These are phyloP conservation scores for Triplophysa siluroides DNA, from an alignment of 2,113 vertebrate genomes.

Conservation along the genomic window DNA sequence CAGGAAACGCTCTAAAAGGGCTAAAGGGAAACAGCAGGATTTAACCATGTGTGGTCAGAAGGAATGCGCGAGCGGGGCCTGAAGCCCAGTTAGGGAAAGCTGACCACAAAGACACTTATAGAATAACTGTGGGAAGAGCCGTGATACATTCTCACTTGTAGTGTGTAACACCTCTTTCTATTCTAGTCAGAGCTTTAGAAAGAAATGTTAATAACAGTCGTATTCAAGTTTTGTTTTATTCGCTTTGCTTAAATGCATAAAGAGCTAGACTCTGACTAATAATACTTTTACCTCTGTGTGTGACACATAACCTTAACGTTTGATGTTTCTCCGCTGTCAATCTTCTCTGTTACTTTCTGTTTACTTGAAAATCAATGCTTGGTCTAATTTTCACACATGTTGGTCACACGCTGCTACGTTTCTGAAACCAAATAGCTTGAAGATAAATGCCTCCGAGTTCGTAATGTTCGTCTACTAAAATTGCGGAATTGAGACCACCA, in stretches of 20 bases:
- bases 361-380: background rate
- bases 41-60: conserved; percentile 14
- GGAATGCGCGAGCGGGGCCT: conserved; percentile 12
- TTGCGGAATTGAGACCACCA: conserved; percentile 1
- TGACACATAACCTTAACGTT: too few relatives aligned
- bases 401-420: background rate
- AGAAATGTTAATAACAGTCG: background rate
- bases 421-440: background rate
- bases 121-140: conserved; percentile 7
- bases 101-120: conserved; percentile 13
- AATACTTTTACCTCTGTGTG: too few relatives aligned
- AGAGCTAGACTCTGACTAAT: too few relatives aligned
- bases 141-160: background rate
- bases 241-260: too few relatives aligned
- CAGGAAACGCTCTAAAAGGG: background rate
- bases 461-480: background rate
- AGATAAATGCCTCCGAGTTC: background rate
- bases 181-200: background rate
- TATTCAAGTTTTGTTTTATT: background rate
- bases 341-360: too few relatives aligned
- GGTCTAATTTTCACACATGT: background rate
- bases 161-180: conserved; percentile 2
- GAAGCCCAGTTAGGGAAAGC: conserved; percentile 7
- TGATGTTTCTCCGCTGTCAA: too few relatives aligned
- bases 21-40: conserved; percentile 4